Conservation (phyloP, 2,113 vertebrate species). For the Mirza zaza region DNA sequence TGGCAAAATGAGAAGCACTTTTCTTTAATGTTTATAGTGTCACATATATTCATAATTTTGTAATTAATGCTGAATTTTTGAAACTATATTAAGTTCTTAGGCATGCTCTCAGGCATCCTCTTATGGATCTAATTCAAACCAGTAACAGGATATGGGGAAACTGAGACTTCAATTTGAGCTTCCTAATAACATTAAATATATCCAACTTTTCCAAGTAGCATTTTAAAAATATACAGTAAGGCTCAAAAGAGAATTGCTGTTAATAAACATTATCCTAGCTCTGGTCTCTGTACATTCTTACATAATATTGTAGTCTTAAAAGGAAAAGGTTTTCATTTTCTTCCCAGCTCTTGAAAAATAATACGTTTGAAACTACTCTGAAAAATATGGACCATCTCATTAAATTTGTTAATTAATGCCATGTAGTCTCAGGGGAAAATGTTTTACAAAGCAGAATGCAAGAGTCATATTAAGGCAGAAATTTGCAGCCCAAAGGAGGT, state of each 20-base stretch:
- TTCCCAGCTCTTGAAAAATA: neutral
- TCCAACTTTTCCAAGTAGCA: neutral
- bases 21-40: neutral
- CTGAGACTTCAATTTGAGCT: neutral
- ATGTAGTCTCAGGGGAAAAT: neutral
- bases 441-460: neutral
- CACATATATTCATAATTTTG: neutral
- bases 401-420: neutral
- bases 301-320: neutral
- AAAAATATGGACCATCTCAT: neutral
- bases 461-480: neutral
- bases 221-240: neutral
- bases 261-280: neutral
- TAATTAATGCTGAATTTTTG: slow-evolving; percentile 42
- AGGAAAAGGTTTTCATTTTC: neutral
- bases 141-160: neutral
- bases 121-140: neutral
- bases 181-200: neutral
- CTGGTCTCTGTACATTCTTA: neutral
- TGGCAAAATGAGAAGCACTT: slow-evolving; percentile 33
- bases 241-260: slow-evolving; percentile 4
- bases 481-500: neutral
- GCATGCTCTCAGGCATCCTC: neutral
- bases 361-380: neutral
- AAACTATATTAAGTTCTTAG: neutral